Evolutionary conservation across 2,113 vertebrate genomes (phyloP).

Genomic region (Castor canadensis): DNA sequence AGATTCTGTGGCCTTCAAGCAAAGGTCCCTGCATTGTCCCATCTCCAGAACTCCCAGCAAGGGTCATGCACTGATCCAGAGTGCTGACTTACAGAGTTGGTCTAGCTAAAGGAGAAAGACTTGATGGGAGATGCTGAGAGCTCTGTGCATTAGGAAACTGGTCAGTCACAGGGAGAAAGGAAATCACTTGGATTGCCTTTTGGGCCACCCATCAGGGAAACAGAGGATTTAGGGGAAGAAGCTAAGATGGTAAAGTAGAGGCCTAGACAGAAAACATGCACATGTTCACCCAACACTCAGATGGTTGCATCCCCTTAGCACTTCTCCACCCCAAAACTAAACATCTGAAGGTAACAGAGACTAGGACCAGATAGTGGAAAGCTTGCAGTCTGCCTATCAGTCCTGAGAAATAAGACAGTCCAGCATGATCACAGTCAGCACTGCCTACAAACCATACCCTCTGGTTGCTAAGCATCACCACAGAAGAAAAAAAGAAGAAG

Average conservation of each 20-base stretch:
- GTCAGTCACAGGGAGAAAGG: background rate
- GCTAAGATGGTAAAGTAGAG: no score
- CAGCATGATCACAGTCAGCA: background rate
- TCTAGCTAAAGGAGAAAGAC: background rate
- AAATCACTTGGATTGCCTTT: no score
- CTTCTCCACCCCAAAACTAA: no score
- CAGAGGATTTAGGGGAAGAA: no score
- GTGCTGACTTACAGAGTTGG: background rate
- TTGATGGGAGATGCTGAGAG: background rate
- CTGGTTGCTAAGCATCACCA: background rate
- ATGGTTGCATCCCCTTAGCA: background rate
- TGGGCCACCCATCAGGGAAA: no score
- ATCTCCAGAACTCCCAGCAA: background rate
- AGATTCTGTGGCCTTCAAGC: no score
- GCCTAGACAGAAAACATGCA: no score
- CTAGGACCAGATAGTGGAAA: background rate
- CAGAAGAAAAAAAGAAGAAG: background rate
- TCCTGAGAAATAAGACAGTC: background rate
- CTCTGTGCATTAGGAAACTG: no score
- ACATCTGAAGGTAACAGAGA: background rate
- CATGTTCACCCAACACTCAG: no score
- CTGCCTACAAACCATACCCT: background rate
- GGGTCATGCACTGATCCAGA: background rate
- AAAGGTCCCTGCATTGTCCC: background rate
- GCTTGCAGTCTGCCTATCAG: background rate